A percentile compares a stretch with the other conserved stretches of the same genome.
phyloP scores from a whole-genome alignment of 2,113 vertebrate genomes.

The Oxygymnocypris stewartii region DNA sequence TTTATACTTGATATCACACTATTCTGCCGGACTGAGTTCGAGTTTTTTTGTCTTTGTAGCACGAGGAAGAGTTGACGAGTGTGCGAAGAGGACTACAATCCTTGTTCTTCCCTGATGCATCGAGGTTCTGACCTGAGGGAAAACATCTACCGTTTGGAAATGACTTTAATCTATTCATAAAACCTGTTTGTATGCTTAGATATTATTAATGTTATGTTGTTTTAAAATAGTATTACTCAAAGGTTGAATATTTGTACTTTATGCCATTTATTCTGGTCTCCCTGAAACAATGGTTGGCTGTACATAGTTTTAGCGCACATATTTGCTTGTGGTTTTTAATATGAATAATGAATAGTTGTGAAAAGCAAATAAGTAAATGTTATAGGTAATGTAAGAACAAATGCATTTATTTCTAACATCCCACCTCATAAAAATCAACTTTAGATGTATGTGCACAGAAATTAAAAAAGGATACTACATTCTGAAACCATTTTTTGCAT shows the following conservation, averaged over 20 bases:
- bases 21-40: neutral
- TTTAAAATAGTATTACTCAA: constrained; percentile 20
- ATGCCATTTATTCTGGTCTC: neutral
- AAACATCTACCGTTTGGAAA: neutral
- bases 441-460: constrained; percentile 39
- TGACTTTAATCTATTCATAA: constrained; percentile 10
- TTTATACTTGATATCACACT: constrained; percentile 1
- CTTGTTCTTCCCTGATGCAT: constrained; percentile 69
- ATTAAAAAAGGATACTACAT: constrained; percentile 33
- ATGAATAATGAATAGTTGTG: constrained; percentile 46
- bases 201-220: constrained; percentile 16
- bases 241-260: constrained; percentile 10
- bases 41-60: constrained; percentile 63
- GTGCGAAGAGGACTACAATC: constrained; percentile 72
- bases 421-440: constrained; percentile 21
- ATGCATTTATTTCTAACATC: constrained; percentile 46
- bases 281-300: neutral
- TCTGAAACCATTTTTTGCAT: neutral
- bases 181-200: constrained; percentile 30
- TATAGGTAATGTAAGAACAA: constrained; percentile 36
- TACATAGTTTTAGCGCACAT: neutral
- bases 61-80: constrained; percentile 71
- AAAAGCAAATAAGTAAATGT: constrained; percentile 27
- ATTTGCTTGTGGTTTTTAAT: constrained; percentile 52
- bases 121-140: constrained; percentile 56